Conservation (phyloP, 2,888 invertebrate species). For the Xestia rhomboidea region DNA sequence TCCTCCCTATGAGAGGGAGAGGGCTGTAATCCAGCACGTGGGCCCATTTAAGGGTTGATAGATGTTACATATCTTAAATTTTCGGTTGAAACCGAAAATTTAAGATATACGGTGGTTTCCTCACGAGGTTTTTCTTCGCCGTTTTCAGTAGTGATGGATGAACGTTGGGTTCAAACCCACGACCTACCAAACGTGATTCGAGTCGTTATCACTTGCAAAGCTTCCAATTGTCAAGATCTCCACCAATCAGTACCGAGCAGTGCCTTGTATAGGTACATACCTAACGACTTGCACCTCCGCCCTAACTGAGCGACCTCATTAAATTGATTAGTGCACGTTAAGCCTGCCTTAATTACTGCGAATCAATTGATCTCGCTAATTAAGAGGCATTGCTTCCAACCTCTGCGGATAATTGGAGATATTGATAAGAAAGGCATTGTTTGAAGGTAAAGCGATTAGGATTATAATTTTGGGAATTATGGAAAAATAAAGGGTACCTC, state of each 20-base stretch:
- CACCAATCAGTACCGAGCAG: not conserved
- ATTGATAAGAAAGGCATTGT: conserved; percentile 32
- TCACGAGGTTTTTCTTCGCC: not conserved
- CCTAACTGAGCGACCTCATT: conserved; percentile 36
- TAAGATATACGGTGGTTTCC: not conserved
- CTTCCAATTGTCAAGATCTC: not conserved
- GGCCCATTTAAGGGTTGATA: not conserved
- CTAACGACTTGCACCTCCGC: not conserved
- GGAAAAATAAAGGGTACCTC: not conserved
- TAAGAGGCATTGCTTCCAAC: conserved; percentile 29
- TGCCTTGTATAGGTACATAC: not conserved
- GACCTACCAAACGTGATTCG: not conserved
- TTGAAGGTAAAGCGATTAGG: not conserved
- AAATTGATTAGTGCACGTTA: conserved; percentile 38
- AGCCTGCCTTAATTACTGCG: conserved; percentile 33
- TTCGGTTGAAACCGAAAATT: not conserved
- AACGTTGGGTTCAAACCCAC: not conserved
- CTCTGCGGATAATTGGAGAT: conserved; percentile 12
- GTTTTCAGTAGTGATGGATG: not conserved
- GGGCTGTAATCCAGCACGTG: not conserved
- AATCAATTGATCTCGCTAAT: conserved; percentile 42
- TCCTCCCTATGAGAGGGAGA: not conserved
- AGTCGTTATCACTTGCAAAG: not conserved
- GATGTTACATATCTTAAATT: not conserved
- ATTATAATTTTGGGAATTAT: not conserved